These are phyloP conservation scores for Fulmarus glacialis DNA, from an alignment of 2,113 vertebrate species.

Conservation along the genomic window DNA sequence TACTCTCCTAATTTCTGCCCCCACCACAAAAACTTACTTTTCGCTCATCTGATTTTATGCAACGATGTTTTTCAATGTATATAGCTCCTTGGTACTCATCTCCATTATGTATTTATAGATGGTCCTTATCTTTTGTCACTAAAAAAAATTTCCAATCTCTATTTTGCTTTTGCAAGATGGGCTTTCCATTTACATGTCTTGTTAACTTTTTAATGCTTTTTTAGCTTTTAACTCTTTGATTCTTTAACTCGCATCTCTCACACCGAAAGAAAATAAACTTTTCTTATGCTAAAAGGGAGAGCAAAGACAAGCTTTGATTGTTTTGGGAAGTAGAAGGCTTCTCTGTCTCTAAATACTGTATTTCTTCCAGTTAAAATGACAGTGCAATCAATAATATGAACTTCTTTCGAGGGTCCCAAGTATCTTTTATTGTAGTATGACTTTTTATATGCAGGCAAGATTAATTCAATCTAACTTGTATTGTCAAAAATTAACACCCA, in stretches of 20 bases:
- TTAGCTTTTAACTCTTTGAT: neutral
- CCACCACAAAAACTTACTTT: neutral
- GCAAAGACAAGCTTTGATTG: neutral
- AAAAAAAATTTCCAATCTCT: neutral
- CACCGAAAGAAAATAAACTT: neutral
- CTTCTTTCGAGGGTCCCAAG: neutral
- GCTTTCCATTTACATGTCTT: neutral
- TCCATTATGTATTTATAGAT: neutral
- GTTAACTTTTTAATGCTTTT: neutral
- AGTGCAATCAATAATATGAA: neutral
- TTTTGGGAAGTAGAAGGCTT: neutral
- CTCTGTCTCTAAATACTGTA: neutral
- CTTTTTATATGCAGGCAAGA: neutral
- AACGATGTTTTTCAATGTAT: neutral
- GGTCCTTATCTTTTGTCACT: neutral
- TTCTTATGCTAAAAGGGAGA: neutral
- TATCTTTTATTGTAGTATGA: neutral
- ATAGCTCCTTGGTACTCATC: neutral
- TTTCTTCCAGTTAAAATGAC: neutral
- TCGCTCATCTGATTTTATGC: neutral
- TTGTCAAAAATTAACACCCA: neutral
- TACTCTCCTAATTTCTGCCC: neutral
- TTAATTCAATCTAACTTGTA: neutral
- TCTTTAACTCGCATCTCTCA: neutral
- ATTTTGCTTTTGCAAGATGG: neutral